Evolutionary conservation across 2,797 vertebrate species (phyloP).

Genomic region (Halcyon leucocephala): DNA sequence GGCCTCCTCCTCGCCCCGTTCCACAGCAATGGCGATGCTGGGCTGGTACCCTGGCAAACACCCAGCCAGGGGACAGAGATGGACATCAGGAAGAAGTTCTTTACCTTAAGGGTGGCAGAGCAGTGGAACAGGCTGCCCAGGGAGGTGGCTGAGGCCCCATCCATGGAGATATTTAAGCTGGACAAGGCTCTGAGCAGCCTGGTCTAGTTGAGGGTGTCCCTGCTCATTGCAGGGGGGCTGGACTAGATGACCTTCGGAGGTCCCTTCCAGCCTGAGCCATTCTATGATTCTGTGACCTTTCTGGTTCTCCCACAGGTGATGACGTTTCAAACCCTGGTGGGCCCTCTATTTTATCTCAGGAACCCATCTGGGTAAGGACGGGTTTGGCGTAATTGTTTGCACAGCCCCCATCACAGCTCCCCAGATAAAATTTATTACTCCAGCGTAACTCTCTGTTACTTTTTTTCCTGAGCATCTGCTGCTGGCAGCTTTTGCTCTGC

Average conservation of each 20-base stretch:
- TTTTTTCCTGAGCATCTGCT: neutral
- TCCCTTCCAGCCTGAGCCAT: no score
- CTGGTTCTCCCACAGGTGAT: neutral
- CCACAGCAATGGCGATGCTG: neutral
- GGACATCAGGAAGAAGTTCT: no score
- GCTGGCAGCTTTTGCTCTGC: slow-evolving; percentile 8
- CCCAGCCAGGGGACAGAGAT: neutral
- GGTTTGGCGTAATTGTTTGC: slow-evolving; percentile 2
- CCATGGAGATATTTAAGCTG: no score
- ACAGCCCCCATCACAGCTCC: neutral
- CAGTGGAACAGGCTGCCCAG: no score
- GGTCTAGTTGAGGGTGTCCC: no score
- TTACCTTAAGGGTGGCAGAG: no score
- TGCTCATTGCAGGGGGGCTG: no score
- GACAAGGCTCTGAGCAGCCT: no score
- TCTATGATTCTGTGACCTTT: neutral
- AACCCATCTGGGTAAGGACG: slow-evolving; percentile 13
- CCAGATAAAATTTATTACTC: slow-evolving; percentile 44
- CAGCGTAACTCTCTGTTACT: neutral
- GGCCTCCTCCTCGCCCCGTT: neutral
- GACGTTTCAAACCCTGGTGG: neutral
- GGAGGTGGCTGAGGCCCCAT: no score
- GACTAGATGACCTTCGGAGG: no score
- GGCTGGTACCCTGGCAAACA: neutral
- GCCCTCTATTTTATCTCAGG: neutral